phyloP scores from a whole-genome alignment of 1,140 invertebrate genomes.

The Drepana arcuata region DNA sequence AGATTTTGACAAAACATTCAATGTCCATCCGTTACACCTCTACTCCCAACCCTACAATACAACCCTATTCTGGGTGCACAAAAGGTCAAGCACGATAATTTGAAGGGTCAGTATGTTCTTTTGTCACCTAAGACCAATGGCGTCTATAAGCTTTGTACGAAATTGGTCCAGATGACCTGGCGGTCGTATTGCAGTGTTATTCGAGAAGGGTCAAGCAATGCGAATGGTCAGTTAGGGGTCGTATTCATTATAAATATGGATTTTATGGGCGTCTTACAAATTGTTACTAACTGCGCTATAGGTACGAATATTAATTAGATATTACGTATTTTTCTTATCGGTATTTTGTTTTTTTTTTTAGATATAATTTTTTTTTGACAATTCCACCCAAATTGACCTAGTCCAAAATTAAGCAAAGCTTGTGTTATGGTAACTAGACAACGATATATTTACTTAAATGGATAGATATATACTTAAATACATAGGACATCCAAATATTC shows the following conservation, averaged over 20 bases:
- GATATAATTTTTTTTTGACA: slow-evolving; percentile 11
- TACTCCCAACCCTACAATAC: slow-evolving; percentile 18
- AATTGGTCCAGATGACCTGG: slow-evolving; percentile 55
- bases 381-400: too few species aligned
- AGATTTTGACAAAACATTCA: slow-evolving; percentile 17
- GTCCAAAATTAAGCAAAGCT: too few species aligned
- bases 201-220: slow-evolving; percentile 41
- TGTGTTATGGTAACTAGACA: too few species aligned
- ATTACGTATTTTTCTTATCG: not conserved
- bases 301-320: not conserved
- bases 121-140: slow-evolving; percentile 43
- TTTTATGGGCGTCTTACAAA: not conserved
- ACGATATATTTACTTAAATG: too few species aligned
- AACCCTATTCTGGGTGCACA: not conserved
- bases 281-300: slow-evolving; percentile 1
- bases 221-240: slow-evolving; percentile 31
- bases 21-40: slow-evolving; percentile 37
- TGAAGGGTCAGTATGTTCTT: slow-evolving; percentile 30
- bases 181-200: slow-evolving; percentile 36
- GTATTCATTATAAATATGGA: slow-evolving; percentile 12
- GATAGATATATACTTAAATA: too few species aligned
- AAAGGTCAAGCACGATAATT: slow-evolving; percentile 32
- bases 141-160: slow-evolving; percentile 43
- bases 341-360: not conserved
- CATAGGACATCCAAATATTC: too few species aligned